phyloP scores from a whole-genome alignment of 2,113 vertebrate species.

The Capreolus pygargus region DNA sequence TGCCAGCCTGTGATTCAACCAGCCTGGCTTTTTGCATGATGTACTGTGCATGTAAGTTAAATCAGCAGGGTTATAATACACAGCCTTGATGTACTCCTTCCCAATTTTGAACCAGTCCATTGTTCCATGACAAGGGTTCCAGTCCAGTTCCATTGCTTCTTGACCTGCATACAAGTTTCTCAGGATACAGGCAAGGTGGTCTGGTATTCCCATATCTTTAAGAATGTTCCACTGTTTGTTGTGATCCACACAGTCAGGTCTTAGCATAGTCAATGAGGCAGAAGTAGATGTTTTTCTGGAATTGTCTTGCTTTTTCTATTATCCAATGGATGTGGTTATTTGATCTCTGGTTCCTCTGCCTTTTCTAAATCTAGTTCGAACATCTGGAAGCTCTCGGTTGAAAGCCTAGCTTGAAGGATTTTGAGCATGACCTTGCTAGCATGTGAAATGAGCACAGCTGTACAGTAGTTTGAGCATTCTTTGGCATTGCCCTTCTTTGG shows the following conservation, averaged over 20 bases:
- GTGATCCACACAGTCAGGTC: background rate
- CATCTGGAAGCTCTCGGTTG: accelerated
- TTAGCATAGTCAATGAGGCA: background rate
- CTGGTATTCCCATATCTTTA: background rate
- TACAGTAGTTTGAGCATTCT: background rate
- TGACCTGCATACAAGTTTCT: background rate
- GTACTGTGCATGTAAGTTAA: background rate
- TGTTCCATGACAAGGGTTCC: background rate
- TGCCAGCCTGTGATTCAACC: background rate
- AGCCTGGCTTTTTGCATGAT: background rate
- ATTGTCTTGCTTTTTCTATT: background rate
- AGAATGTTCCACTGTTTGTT: background rate
- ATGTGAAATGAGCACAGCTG: background rate
- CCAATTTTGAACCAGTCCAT: background rate
- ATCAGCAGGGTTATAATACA: background rate
- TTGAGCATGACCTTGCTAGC: background rate
- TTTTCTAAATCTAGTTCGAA: background rate
- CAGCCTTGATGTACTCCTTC: background rate
- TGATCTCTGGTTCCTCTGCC: background rate
- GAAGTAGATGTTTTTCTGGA: background rate
- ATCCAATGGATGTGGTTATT: background rate
- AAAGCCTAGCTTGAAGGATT: background rate
- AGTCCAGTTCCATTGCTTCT: background rate
- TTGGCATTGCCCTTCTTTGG: background rate
- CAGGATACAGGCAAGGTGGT: background rate